Base-by-base conservation (phyloP, 2,888 invertebrate species). In the Chalcosyrphus nemorum region DNA sequence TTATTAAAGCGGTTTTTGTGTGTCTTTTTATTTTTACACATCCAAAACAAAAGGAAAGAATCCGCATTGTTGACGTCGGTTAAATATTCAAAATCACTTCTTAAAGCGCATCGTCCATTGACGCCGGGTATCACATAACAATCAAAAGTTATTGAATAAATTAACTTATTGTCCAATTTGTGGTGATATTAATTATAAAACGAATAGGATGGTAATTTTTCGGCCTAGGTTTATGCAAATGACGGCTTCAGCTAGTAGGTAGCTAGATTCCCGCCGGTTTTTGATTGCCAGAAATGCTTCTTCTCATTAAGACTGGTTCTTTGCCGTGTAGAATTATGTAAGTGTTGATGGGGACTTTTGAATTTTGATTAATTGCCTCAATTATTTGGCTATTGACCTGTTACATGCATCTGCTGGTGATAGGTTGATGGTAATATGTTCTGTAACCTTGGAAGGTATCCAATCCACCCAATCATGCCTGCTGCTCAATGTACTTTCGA, bases 401-500 rank as follows among this genome's bases (percentile, higher is more conserved):
- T 2, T 0, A n/a, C 3, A 4, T 32, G 1, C 5, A 0, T 32
- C 1, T 32, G 32, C 11, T 9, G 5, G 2, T 1, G 29, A 29
- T 29, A 7, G 7, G 32, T n/a, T n/a, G n/a, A n/a, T n/a, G n/a
- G n/a, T n/a, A n/a, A n/a, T n/a, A n/a, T n/a, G n/a, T n/a, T n/a
- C n/a, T n/a, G n/a, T n/a, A n/a, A n/a, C n/a, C n/a, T n/a, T n/a
- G n/a, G n/a, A n/a, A n/a, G n/a, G n/a, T n/a, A n/a, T n/a, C n/a
- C n/a, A n/a, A n/a, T 96, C 97, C 0, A 98, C 98, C 0, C 96
- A 96, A 65, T 95, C 95, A 2, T 98, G 99, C 88, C 93, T 99
- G 1, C 93, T 99, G 70, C 92, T 99, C 45, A 97, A 98, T 88
- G 99, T 99, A 89, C 93, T 99, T 63, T 95, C 96, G 88, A 95